Percentiles rank a stretch among this genome's conserved stretches.
These are phyloP conservation scores for Latheticus oryzae DNA, from an alignment of 2,888 invertebrate species.

Conservation along the genomic window DNA sequence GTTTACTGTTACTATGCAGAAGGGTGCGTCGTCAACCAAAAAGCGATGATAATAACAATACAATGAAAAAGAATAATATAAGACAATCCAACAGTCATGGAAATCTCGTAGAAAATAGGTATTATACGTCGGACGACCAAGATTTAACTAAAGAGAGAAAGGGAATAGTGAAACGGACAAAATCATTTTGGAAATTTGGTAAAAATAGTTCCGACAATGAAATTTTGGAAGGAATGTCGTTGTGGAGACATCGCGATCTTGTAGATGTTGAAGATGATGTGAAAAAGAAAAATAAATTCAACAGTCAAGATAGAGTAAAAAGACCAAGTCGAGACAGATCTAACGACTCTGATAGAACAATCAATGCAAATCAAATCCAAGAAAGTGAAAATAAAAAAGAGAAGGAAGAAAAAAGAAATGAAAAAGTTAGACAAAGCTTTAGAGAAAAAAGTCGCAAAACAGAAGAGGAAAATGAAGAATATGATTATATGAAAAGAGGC, in stretches of 20 bases:
- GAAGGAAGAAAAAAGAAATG: conserved; percentile 46
- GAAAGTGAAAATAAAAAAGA: conserved; percentile 50
- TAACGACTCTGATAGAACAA: conserved; percentile 63
- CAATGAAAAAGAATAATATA: conserved; percentile 49
- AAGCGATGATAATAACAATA: conserved; percentile 60
- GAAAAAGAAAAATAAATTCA: conserved; percentile 58
- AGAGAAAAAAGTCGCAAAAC: conserved; percentile 45
- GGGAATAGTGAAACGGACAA: conserved; percentile 81
- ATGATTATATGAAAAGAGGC: conserved; percentile 41
- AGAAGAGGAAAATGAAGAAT: conserved; percentile 45
- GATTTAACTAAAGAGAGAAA: conserved; percentile 72
- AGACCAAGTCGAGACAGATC: conserved; percentile 59
- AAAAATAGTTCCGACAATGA: conserved; percentile 76
- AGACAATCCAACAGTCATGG: conserved; percentile 62
- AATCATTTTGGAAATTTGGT: conserved; percentile 88
- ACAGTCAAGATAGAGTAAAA: conserved; percentile 61
- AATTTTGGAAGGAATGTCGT: conserved; percentile 86
- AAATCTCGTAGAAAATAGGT: conserved; percentile 61
- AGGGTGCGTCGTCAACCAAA: conserved; percentile 47
- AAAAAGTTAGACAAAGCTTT: conserved; percentile 38
- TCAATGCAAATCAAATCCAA: conserved; percentile 58
- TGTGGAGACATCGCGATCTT: conserved; percentile 87
- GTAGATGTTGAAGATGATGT: conserved; percentile 75
- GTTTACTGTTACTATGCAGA: too few relatives aligned
- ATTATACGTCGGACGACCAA: conserved; percentile 70